Conservation (phyloP, 1,140 invertebrate species). For the Bombus confusus region DNA sequence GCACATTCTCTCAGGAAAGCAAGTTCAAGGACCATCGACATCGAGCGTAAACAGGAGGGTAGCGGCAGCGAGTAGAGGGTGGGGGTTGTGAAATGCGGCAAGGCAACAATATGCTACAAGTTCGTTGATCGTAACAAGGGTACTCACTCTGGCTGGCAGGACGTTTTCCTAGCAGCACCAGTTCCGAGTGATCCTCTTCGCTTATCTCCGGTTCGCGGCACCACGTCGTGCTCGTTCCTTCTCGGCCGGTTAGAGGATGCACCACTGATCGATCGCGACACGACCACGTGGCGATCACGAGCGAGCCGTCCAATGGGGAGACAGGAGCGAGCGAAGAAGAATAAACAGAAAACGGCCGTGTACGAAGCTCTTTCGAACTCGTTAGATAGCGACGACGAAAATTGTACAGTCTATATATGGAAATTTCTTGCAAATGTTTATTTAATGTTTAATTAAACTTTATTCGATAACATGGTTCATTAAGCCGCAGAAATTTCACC, state of each 20-base stretch:
- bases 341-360: not conserved
- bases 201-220: constrained; percentile 18
- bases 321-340: not conserved
- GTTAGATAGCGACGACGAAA: not conserved
- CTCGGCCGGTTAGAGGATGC: constrained; percentile 37
- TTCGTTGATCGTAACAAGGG: constrained; percentile 34
- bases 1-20: not conserved
- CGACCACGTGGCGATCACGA: constrained; percentile 52
- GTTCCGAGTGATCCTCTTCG: constrained; percentile 37
- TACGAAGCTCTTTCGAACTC: not conserved
- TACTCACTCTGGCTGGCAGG: constrained; percentile 58
- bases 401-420: not conserved
- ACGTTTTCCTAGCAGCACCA: constrained; percentile 43
- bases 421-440: not conserved
- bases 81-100: not conserved
- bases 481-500: not conserved
- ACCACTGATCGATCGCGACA: constrained; percentile 49
- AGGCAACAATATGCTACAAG: constrained; percentile 39
- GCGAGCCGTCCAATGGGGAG: constrained; percentile 5
- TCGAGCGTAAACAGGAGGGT: not conserved
- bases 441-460: not conserved
- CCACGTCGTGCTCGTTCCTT: constrained; percentile 34
- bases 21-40: constrained; percentile 43
- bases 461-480: not conserved
- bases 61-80: not conserved